Evolutionary conservation across 2,113 vertebrate genomes (phyloP).

Genomic region (Brevimyrus niger): DNA sequence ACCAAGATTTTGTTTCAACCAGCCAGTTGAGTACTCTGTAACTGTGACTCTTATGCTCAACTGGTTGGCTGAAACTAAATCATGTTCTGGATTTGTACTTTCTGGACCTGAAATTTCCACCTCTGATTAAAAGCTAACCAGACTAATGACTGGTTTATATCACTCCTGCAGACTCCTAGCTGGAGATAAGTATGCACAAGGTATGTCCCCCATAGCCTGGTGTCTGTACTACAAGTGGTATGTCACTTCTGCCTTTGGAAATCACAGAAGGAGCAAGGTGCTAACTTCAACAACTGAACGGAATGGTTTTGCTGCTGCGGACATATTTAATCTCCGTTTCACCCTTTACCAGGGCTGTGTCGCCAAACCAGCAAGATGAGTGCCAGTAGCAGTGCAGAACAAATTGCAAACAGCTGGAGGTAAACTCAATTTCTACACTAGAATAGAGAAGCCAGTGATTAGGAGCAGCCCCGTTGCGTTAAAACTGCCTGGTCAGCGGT

Average conservation of each 20-base stretch:
- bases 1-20: too few relatives aligned
- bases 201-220: not conserved
- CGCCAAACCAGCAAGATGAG: not conserved
- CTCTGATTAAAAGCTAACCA: not conserved
- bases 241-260: not conserved
- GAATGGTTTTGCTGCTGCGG: not conserved
- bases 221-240: not conserved
- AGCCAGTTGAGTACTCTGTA: too few relatives aligned
- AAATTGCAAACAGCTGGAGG: slow-evolving; percentile 4
- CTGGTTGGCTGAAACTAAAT: too few relatives aligned
- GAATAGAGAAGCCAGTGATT: not conserved
- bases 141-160: not conserved
- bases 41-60: too few relatives aligned
- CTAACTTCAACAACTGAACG: not conserved
- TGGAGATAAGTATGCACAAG: not conserved
- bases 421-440: slow-evolving; percentile 3
- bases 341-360: not conserved
- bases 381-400: not conserved
- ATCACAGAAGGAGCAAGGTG: not conserved
- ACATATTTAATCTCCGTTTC: not conserved
- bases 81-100: too few relatives aligned
- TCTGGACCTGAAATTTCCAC: too few relatives aligned
- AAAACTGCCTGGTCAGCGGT: not conserved
- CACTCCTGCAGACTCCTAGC: not conserved
- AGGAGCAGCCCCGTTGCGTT: not conserved